A percentile compares a stretch with the other conserved stretches of the same genome.
phyloP scores from a whole-genome alignment of 1,140 invertebrate species.

The Agrypnia vestita region DNA sequence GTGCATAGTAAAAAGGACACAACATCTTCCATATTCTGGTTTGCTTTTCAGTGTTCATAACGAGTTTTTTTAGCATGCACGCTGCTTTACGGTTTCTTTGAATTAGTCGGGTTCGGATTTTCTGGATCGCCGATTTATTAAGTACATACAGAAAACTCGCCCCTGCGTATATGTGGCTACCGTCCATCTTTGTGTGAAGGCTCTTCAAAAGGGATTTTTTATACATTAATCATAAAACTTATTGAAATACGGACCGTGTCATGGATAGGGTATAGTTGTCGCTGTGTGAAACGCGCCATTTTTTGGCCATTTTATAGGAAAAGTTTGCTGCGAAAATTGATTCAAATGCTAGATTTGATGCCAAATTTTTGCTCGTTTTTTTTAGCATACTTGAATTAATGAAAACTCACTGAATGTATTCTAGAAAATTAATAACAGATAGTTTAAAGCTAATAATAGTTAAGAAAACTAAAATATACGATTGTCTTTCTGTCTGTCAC shows the following conservation, averaged over 20 bases:
- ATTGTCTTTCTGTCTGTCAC: no score
- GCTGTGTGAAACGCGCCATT: constrained; percentile 1
- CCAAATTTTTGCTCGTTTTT: no score
- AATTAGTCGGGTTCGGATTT: neutral
- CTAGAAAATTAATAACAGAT: no score
- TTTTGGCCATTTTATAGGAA: neutral
- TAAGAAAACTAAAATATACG: no score
- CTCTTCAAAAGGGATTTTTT: constrained; percentile 16
- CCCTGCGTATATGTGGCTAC: neutral
- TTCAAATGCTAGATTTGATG: neutral
- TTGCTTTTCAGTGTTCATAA: no score
- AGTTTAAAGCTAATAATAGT: no score
- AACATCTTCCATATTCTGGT: no score
- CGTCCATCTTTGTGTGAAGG: neutral
- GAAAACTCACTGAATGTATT: no score
- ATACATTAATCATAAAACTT: constrained; percentile 21
- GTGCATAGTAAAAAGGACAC: no score
- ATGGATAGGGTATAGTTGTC: constrained; percentile 12
- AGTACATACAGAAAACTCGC: neutral
- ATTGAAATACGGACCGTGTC: constrained; percentile 9
- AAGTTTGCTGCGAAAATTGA: neutral
- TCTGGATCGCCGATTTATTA: constrained; percentile 2
- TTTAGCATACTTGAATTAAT: no score
- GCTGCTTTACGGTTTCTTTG: no score
- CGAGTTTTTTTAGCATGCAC: no score